Conservation (phyloP, 2,113 vertebrate species). For the Rhinopithecus roxellana region DNA sequence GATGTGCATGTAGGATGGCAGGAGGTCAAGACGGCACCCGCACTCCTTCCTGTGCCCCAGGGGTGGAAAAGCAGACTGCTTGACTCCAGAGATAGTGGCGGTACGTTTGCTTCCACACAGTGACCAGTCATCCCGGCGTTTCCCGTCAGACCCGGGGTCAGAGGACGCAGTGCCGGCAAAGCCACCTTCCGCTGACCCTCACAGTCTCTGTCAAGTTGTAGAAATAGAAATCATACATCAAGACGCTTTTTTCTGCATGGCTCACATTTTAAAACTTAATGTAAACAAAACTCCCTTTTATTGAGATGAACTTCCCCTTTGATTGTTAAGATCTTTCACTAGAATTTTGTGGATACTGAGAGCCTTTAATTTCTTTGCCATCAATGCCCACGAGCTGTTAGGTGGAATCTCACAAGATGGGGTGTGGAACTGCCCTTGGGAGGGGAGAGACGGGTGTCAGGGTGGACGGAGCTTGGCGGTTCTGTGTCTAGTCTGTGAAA, state of each 20-base stretch:
- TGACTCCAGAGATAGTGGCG: not conserved
- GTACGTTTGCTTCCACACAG: not conserved
- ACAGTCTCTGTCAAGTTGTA: constrained; percentile 26
- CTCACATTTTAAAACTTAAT: not conserved
- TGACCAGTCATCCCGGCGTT: not conserved
- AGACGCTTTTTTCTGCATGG: not conserved
- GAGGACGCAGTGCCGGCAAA: fast-evolving
- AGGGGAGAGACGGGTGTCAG: too few species aligned
- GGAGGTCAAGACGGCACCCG: not conserved
- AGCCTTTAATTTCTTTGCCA: not conserved
- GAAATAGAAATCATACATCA: not conserved
- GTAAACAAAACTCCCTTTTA: not conserved
- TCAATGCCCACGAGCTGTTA: not conserved
- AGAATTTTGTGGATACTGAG: not conserved
- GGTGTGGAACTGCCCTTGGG: too few species aligned
- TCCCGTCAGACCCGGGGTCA: not conserved
- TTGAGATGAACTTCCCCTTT: not conserved
- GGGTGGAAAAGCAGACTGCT: not conserved
- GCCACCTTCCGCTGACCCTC: not conserved
- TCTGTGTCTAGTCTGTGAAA: not conserved
- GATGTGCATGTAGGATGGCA: too few species aligned
- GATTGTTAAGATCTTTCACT: not conserved
- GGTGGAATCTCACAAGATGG: not conserved
- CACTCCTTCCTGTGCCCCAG: not conserved
- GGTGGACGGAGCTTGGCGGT: too few species aligned